Evolutionary conservation across 2,888 invertebrate genomes (phyloP).

Genomic region (Rhingia campestris): DNA sequence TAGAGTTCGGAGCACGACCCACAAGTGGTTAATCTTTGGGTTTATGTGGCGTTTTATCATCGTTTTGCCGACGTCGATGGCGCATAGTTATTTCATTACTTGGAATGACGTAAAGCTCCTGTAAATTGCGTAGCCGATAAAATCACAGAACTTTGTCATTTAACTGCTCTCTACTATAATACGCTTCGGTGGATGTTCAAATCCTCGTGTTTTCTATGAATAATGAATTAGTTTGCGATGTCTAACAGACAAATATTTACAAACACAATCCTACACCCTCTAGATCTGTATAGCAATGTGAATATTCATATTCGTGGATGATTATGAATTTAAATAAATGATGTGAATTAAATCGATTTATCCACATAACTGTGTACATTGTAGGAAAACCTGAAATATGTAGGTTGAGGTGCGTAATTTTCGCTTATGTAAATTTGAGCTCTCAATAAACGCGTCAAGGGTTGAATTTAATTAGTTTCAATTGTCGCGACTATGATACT

Average conservation of each 20-base stretch:
- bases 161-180: constrained; percentile 12
- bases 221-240: constrained; percentile 43
- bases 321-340: constrained; percentile 35
- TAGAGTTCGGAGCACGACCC: not conserved
- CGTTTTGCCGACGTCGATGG: not conserved
- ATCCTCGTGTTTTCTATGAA: constrained; percentile 33
- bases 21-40: not conserved
- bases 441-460: constrained; percentile 8
- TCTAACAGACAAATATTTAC: constrained; percentile 9
- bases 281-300: not conserved
- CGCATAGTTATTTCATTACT: constrained; percentile 24
- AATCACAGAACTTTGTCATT: constrained; percentile 41
- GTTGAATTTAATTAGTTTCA: constrained; percentile 59
- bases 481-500: constrained; percentile 56
- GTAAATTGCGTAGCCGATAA: constrained; percentile 26
- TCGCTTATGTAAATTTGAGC: not conserved
- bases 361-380: not conserved
- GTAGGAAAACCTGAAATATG: not conserved
- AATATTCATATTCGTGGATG: constrained; percentile 12
- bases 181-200: constrained; percentile 16
- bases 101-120: constrained; percentile 12
- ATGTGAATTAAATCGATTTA: constrained; percentile 13
- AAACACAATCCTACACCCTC: not conserved
- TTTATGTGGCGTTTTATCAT: not conserved
- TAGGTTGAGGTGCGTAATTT: not conserved